A percentile compares a stretch with the other conserved stretches of the same genome.
Evolutionary conservation across 2,797 vertebrate species (phyloP).

Genomic region (Nasua narica): DNA sequence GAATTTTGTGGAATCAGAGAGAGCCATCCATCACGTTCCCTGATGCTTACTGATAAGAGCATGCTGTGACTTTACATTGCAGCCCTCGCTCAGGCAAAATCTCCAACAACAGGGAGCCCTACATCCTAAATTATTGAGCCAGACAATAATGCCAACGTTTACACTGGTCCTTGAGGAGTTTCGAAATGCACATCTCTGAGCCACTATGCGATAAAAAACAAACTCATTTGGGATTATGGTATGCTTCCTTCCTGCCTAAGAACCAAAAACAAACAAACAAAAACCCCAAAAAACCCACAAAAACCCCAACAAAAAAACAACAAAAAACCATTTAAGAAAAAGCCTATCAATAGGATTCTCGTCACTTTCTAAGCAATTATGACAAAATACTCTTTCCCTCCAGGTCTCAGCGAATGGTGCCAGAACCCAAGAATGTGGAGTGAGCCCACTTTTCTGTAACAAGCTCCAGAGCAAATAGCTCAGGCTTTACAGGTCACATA

Average conservation of each 20-base stretch:
- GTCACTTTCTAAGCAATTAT: not conserved
- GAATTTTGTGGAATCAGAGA: not conserved
- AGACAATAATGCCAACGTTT: fast-evolving
- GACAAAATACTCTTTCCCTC: not conserved
- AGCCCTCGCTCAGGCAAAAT: not conserved
- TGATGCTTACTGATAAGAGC: not conserved
- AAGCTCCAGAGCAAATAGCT: not conserved
- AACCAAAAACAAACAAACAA: not conserved
- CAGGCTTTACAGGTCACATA: not conserved
- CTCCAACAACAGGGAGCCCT: not conserved
- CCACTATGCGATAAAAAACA: not conserved
- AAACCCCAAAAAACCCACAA: too few species aligned
- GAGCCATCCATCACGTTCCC: not conserved
- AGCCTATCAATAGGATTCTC: not conserved
- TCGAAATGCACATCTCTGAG: not conserved
- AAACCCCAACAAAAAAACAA: too few species aligned
- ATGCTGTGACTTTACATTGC: fast-evolving
- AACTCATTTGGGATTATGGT: not conserved
- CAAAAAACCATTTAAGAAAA: not conserved
- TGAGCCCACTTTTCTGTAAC: not conserved
- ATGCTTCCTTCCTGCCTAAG: not conserved
- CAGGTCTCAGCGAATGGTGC: not conserved
- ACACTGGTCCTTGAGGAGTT: not conserved
- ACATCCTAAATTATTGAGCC: not conserved
- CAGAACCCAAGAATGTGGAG: not conserved